These are phyloP conservation scores for Bubalus kerabau DNA, from an alignment of 2,113 vertebrate species.

Conservation along the genomic window DNA sequence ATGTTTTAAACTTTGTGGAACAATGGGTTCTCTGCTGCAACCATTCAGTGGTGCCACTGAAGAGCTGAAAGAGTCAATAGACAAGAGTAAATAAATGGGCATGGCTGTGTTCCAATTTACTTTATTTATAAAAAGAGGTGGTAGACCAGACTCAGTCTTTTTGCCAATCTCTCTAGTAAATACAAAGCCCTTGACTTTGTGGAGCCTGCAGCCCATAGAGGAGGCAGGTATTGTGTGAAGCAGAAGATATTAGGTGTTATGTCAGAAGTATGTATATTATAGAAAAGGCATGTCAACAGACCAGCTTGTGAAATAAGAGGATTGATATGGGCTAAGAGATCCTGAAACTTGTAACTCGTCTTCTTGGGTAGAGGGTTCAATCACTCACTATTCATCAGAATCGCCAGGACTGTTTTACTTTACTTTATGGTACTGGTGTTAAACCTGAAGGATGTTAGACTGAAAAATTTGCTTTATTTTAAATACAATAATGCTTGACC, in stretches of 20 bases:
- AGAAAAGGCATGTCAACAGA: not conserved
- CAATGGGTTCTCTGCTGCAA: not conserved
- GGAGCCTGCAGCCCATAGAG: not conserved
- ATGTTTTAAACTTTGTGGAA: not conserved
- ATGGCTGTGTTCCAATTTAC: not conserved
- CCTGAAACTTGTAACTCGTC: not conserved
- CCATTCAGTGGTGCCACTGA: not conserved
- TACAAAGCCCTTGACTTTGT: not conserved
- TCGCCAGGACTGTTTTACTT: not conserved
- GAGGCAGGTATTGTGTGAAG: not conserved
- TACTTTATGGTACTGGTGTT: not conserved
- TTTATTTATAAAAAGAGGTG: not conserved
- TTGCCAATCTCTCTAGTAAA: not conserved
- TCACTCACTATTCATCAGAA: not conserved
- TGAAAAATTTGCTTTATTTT: conserved; percentile 28
- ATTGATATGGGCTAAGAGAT: not conserved
- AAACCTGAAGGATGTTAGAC: conserved; percentile 1
- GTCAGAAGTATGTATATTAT: not conserved
- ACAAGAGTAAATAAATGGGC: not conserved
- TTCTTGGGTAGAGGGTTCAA: not conserved
- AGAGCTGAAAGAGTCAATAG: not conserved
- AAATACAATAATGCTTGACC: conserved; percentile 12
- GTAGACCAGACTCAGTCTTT: not conserved
- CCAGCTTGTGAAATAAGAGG: not conserved
- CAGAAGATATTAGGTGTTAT: not conserved